Conservation (phyloP, 2,888 invertebrate genomes). For the Epiblema foenella region DNA sequence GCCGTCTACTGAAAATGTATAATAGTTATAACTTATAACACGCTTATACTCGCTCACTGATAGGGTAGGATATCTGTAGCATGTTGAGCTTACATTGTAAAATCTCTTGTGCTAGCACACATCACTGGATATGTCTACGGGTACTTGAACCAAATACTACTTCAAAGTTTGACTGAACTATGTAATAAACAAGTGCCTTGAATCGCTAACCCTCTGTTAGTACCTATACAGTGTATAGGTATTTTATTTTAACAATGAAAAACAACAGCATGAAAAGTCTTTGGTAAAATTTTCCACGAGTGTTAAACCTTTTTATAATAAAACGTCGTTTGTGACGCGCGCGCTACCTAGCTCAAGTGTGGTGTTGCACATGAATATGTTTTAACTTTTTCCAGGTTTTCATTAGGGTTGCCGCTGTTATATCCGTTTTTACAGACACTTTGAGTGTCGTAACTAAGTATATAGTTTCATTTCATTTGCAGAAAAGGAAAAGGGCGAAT, state of each 20-base stretch:
- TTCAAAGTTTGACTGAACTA: too few species aligned
- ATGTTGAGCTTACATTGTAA: too few species aligned
- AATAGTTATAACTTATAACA: too few species aligned
- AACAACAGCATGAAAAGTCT: not conserved
- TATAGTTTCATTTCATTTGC: constrained; percentile 73
- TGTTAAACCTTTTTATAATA: constrained; percentile 23
- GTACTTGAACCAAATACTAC: too few species aligned
- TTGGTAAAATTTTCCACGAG: not conserved
- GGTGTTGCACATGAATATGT: constrained; percentile 15
- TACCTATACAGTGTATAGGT: too few species aligned
- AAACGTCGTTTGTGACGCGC: constrained; percentile 18
- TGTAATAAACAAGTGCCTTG: too few species aligned
- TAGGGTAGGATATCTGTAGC: too few species aligned
- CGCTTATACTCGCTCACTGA: too few species aligned
- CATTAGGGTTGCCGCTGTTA: constrained; percentile 27
- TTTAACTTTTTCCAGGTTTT: constrained; percentile 20
- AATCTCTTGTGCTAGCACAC: too few species aligned
- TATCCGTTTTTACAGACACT: constrained; percentile 37
- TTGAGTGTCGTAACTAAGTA: constrained; percentile 54
- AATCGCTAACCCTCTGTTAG: too few species aligned
- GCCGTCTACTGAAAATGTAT: not conserved
- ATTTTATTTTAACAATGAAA: not conserved
- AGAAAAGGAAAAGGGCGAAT: constrained; percentile 76
- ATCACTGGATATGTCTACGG: too few species aligned
- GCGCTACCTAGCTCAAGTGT: constrained; percentile 15